phyloP scores from a whole-genome alignment of 1,140 invertebrate species.

The Phthorimaea operculella region DNA sequence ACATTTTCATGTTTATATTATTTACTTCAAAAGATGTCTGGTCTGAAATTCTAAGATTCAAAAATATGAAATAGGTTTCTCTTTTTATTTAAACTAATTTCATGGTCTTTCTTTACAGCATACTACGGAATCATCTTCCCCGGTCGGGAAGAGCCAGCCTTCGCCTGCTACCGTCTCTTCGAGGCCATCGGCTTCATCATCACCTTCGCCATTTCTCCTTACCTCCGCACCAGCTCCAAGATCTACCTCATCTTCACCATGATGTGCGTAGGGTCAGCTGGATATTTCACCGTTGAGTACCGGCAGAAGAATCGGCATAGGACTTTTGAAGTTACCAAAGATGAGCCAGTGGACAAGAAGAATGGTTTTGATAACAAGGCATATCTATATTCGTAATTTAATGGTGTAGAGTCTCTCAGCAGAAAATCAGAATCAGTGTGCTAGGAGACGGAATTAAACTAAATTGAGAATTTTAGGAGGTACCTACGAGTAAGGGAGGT shows the following conservation, averaged over 20 bases:
- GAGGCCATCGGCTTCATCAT: conserved; percentile 91
- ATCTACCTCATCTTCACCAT: conserved; percentile 79
- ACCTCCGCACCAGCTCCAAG: conserved; percentile 80
- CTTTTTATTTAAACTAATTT: too few species aligned
- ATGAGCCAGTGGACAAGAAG: conserved; percentile 16
- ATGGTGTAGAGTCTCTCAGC: too few species aligned
- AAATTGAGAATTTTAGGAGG: too few species aligned
- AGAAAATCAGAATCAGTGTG: too few species aligned
- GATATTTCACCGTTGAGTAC: conserved; percentile 67
- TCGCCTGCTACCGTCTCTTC: conserved; percentile 94
- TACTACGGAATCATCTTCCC: conserved; percentile 89
- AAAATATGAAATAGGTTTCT: too few species aligned
- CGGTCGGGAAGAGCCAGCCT: conserved; percentile 88
- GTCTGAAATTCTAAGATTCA: too few species aligned
- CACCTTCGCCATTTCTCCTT: conserved; percentile 82
- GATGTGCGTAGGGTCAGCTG: conserved; percentile 75
- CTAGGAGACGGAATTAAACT: too few species aligned
- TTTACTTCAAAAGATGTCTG: too few species aligned
- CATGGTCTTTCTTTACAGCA: conserved; percentile 67
- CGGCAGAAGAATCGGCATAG: conserved; percentile 37
- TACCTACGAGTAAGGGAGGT: too few species aligned
- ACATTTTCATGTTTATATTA: too few species aligned
- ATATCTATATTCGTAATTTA: conserved; percentile 8
- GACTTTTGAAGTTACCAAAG: conserved; percentile 22
- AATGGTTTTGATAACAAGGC: conserved; percentile 48